Conservation (phyloP, 2,113 vertebrate species). For the Pelecanus crispus region DNA sequence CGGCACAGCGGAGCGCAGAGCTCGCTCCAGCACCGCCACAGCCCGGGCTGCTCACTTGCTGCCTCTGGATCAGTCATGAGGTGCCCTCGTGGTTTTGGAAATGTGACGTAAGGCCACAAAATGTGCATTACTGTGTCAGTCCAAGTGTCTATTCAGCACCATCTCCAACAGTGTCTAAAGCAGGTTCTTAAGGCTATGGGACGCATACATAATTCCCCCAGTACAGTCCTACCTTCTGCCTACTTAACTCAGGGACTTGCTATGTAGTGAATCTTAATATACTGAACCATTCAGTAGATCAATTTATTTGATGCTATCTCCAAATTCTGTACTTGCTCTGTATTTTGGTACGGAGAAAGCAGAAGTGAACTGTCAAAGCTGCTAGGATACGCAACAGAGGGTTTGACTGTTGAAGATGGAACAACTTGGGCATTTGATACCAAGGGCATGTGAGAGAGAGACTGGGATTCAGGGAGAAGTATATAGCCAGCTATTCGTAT, state of each 20-base stretch:
- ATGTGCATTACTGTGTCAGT: not conserved
- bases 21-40: not conserved
- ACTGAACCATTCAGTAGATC: not conserved
- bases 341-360: not conserved
- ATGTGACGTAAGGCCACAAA: not conserved
- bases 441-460: not conserved
- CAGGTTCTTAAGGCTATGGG: not conserved
- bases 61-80: not conserved
- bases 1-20: not conserved
- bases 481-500: not conserved
- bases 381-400: not conserved
- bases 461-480: not conserved
- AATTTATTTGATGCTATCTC: not conserved
- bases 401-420: not conserved
- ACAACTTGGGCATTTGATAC: not conserved
- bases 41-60: not conserved
- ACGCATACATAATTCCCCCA: not conserved
- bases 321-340: not conserved
- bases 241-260: not conserved
- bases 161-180: not conserved
- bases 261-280: not conserved
- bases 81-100: not conserved
- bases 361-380: not conserved
- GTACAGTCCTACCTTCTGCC: not conserved
- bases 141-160: not conserved